Base-by-base conservation (phyloP, 2,797 vertebrate species). In the Craterocephalus amniculus region DNA sequence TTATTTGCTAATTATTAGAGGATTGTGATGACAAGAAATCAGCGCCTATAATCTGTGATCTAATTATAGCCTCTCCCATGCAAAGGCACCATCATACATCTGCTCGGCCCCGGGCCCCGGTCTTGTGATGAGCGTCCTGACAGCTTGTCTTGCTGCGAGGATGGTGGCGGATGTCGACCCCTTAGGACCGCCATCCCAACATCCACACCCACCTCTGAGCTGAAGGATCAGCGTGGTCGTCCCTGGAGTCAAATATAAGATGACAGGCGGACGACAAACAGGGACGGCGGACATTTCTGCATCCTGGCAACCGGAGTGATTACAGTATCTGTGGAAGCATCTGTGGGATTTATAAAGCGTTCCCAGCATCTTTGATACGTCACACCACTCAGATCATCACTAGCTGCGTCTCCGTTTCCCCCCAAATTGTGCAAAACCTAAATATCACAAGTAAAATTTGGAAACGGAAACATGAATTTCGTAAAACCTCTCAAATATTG, bases 51-150 rank as follows among this genome's bases (percentile, higher is more conserved):
- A 67, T 61, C 56, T 45, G 68, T 22, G 54, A 38, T 55, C 83
- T 72, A 59, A 79, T 56, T 67, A 62, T 0, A 60, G 64, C 67
- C 18, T 67, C 65, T 76, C 63, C 52, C 61, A 45, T 11, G 54
- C 54, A 64, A 31, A 4, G 0, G 58, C 36, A 66, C 63, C 68
- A 52, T 70, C 85, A 84, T 77, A 72, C 89, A 86, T 87, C 76
- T 77, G 76, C 31, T 67, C 13, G 63, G 67, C 79, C 72, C 60
- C 26, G 8, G 83, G 86, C 74, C 45, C 34, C 22, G 13, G 34
- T n/a, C 49, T 67, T 79, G 36, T 76, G 81, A 87, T 31, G 58
- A 59, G 62, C 18, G 61, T 57, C 57, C 71, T 75, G 79, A 89
- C 76, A 86, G 74, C 72, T 74, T 20, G 78, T 74, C 72, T 70